Evolutionary conservation across 2,797 vertebrate species (phyloP), one percentile per base, ranked within the genome.

Genomic region (Falco peregrinus): DNA sequence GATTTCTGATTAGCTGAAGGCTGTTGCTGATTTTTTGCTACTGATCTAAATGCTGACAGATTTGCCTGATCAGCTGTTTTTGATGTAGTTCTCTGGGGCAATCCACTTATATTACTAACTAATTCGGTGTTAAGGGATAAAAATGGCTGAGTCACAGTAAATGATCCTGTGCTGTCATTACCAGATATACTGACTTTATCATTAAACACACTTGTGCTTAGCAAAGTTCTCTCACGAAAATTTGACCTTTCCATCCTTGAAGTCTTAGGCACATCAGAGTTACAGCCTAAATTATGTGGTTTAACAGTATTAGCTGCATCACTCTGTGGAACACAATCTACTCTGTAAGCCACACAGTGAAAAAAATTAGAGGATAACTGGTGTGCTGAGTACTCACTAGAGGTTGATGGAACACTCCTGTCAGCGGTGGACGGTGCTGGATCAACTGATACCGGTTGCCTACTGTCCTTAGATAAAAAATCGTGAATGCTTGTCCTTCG

Each of bases 401-500:
- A 98, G 98, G 98, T 81, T 47, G 98, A 95, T 94, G 98, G 98
- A 97, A 97, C 84, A 81, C 91, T 98, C 48, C 98, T 97, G 96
- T 98, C 98, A 97, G 98, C 77, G 50, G 95, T 65, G 51, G 98
- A 86, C 24, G 98, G 98, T 39, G 98, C 96, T 13, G 98, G 96
- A 82, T 99, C 99, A 59, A 99, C 98, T 8, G 99, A 99, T 61
- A 99, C 96, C 6, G 99, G 99, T 47, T 98, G 98, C 65, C 99
- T 99, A 97, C 94, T 97, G 98, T 99, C 99, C 98, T 99, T 99
- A 50, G 98, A 99, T 96, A 99, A 98, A 98, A 99, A 98, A 96
- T 99, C 99, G 51, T 99, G 99, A 98, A 99, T 99, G 98, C 99
- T 99, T 84, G 99, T 99, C 96, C 99, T 99, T 68, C 99, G 98